Conservation (phyloP, 2,888 invertebrate species). For the Philereme vetulata region DNA sequence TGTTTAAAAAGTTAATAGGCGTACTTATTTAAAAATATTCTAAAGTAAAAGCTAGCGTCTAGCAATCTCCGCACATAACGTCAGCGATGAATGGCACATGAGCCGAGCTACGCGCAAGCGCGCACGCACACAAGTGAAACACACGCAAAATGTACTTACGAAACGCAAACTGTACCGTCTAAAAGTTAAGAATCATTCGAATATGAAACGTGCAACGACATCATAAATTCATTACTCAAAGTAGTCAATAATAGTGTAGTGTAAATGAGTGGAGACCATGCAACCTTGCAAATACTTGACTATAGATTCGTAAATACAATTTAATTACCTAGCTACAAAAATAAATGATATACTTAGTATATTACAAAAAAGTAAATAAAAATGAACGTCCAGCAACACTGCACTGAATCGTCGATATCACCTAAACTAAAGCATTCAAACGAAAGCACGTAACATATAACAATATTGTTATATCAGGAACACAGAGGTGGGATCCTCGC, state of each 20-base stretch:
- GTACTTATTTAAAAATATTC: slow-evolving; percentile 26
- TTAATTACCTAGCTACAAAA: slow-evolving; percentile 64
- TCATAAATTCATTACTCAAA: slow-evolving; percentile 45
- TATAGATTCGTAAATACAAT: slow-evolving; percentile 41
- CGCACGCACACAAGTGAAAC: slow-evolving; percentile 21
- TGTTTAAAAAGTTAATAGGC: slow-evolving; percentile 27
- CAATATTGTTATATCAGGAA: slow-evolving; percentile 63
- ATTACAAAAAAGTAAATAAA: slow-evolving; percentile 71
- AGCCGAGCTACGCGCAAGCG: slow-evolving; percentile 36
- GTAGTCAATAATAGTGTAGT: slow-evolving; percentile 49
- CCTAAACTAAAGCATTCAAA: slow-evolving; percentile 51
- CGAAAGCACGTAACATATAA: slow-evolving; percentile 58
- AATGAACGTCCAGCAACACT: slow-evolving; percentile 70
- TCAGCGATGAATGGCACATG: slow-evolving; percentile 48
- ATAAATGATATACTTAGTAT: slow-evolving; percentile 73
- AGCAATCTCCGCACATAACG: slow-evolving; percentile 29
- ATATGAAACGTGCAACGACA: slow-evolving; percentile 43
- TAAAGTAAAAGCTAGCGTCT: slow-evolving; percentile 36
- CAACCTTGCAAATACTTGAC: slow-evolving; percentile 60
- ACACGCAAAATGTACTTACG: slow-evolving; percentile 44
- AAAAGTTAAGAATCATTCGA: slow-evolving; percentile 39
- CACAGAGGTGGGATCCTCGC: slow-evolving; percentile 70
- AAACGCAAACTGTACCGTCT: slow-evolving; percentile 42
- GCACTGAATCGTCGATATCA: slow-evolving; percentile 65
- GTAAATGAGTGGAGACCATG: slow-evolving; percentile 52